Evolutionary conservation across 1,140 invertebrate species (phyloP).

Genomic region (Ceratosolen solmsi): DNA sequence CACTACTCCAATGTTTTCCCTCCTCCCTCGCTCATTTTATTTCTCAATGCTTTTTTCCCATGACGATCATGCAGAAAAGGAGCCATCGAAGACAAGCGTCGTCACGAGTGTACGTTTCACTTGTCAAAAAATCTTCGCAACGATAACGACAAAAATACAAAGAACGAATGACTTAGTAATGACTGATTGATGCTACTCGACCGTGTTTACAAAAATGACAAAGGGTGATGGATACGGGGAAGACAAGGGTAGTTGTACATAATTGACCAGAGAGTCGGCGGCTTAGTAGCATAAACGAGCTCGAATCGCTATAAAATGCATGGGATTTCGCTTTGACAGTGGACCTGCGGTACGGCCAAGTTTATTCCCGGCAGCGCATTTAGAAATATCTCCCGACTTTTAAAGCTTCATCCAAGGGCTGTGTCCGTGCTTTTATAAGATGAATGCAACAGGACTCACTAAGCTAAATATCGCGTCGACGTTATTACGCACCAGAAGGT

Average conservation of each 20-base stretch:
- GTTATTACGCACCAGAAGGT: constrained; percentile 54
- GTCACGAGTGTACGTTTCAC: neutral
- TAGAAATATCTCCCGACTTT: constrained; percentile 40
- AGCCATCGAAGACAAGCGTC: constrained; percentile 24
- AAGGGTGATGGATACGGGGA: constrained; percentile 37
- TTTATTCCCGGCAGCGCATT: constrained; percentile 64
- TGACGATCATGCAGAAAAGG: neutral
- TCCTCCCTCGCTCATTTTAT: too few relatives aligned
- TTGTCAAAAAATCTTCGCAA: neutral
- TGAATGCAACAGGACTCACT: constrained; percentile 67
- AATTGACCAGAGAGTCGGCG: constrained; percentile 51
- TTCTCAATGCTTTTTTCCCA: too few relatives aligned
- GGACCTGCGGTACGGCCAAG: constrained; percentile 51
- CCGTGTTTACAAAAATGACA: constrained; percentile 60
- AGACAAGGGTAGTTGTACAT: constrained; percentile 55
- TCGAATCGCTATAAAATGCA: constrained; percentile 70
- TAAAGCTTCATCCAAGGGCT: neutral
- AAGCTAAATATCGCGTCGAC: neutral
- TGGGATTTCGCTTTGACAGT: constrained; percentile 68
- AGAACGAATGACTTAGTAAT: constrained; percentile 32
- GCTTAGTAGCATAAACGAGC: constrained; percentile 66
- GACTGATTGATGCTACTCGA: constrained; percentile 49
- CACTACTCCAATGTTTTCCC: too few relatives aligned
- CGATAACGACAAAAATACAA: neutral
- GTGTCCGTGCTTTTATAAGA: constrained; percentile 44